These are phyloP conservation scores for Strigamia transsilvanica DNA, from an alignment of 2,888 invertebrate genomes.

Conservation along the genomic window DNA sequence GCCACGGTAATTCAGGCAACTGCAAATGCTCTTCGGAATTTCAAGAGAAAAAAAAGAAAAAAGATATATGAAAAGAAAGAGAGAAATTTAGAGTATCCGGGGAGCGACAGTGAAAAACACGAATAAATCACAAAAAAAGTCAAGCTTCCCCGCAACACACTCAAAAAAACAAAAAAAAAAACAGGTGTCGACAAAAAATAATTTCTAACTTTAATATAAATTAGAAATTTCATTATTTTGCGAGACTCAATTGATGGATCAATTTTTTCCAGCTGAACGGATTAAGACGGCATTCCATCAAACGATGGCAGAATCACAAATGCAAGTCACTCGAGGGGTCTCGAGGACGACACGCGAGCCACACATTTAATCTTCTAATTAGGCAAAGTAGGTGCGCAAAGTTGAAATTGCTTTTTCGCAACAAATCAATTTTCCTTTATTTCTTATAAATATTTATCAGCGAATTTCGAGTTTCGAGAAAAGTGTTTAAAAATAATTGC, in stretches of 20 bases:
- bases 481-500: neutral
- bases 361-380: neutral
- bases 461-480: neutral
- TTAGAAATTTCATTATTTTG: neutral
- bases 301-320: neutral
- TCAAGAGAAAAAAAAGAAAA: neutral
- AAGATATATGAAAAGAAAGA: neutral
- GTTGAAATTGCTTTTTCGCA: neutral
- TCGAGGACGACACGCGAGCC: neutral
- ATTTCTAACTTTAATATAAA: too few relatives aligned
- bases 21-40: slow-evolving; percentile 40
- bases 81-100: slow-evolving; percentile 42
- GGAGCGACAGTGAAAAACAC: slow-evolving; percentile 31
- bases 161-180: neutral
- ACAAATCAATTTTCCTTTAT: neutral
- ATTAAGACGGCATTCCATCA: slow-evolving; percentile 5
- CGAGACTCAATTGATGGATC: neutral
- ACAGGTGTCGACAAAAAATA: neutral
- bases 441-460: neutral
- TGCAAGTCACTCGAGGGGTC: neutral
- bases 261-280: neutral
- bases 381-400: neutral
- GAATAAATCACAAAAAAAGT: neutral
- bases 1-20: slow-evolving; percentile 43
- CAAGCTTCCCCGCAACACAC: neutral